These are phyloP conservation scores for Heliconius charithonia DNA, from an alignment of 2,888 invertebrate species.

Conservation along the genomic window DNA sequence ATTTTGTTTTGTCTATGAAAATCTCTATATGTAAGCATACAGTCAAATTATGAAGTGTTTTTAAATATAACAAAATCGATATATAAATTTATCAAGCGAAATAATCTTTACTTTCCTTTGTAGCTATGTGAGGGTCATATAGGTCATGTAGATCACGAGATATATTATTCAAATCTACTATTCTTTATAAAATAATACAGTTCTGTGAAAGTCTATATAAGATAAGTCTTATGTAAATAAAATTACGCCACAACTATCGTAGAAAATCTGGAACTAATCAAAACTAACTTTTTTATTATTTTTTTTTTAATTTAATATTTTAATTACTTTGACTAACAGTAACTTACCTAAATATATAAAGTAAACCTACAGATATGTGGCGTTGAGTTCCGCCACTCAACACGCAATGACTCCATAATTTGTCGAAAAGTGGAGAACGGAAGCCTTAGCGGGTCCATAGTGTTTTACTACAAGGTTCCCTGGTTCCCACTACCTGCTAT, in stretches of 20 bases:
- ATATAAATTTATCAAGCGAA: constrained; percentile 38
- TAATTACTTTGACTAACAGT: no score
- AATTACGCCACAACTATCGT: background rate
- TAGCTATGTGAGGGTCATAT: constrained; percentile 54
- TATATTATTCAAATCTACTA: constrained; percentile 32
- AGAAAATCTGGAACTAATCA: background rate
- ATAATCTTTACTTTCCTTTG: constrained; percentile 39
- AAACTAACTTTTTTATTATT: no score
- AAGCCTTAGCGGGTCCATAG: no score
- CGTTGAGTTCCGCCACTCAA: no score
- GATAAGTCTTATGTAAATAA: background rate
- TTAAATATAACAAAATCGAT: background rate
- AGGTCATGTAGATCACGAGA: constrained; percentile 56
- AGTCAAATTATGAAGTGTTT: background rate
- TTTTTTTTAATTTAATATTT: no score
- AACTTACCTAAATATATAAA: no score
- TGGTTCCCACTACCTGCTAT: no score
- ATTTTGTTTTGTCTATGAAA: background rate
- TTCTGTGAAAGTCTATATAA: background rate
- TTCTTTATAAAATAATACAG: background rate
- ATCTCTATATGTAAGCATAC: background rate
- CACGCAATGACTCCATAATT: no score
- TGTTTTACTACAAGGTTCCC: no score
- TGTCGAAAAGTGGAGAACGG: no score
- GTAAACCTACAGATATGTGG: no score